Percentiles rank a stretch among this genome's conserved stretches.
These are phyloP conservation scores for Ammodramus savannarum DNA, from an alignment of 2,113 vertebrate species.

Conservation along the genomic window DNA sequence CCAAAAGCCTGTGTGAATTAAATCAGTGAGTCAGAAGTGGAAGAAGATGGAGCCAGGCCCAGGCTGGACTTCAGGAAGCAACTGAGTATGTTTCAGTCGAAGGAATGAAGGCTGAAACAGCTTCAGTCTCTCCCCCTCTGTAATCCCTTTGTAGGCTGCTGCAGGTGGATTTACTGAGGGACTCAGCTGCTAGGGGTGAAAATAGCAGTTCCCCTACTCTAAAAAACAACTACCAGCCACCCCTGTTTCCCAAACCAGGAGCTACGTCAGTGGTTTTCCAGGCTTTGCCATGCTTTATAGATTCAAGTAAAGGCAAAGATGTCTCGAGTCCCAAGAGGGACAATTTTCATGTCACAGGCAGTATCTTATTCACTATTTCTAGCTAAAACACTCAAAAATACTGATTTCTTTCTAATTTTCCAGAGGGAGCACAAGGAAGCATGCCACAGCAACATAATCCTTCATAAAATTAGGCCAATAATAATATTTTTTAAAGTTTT, in stretches of 20 bases:
- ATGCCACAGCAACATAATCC: background rate
- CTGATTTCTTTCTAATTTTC: background rate
- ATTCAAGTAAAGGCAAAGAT: background rate
- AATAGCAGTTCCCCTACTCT: background rate
- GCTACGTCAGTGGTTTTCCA: background rate
- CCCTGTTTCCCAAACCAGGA: background rate
- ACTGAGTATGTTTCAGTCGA: background rate
- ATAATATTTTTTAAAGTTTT: conserved; percentile 16
- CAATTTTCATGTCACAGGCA: background rate
- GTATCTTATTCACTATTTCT: background rate
- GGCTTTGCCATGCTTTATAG: background rate
- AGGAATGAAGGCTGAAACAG: background rate
- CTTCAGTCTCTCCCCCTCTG: background rate
- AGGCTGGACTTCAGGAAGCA: background rate
- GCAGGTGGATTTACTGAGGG: background rate
- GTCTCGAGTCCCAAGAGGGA: background rate
- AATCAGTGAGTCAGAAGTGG: background rate
- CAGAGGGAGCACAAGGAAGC: conserved; percentile 12
- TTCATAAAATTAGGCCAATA: conserved; percentile 47
- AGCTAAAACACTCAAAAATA: background rate
- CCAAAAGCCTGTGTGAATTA: background rate
- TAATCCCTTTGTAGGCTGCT: background rate
- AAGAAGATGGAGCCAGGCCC: background rate
- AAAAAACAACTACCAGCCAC: background rate
- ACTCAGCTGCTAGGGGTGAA: background rate